Percentiles rank a stretch among this genome's conserved stretches.
Conservation (phyloP, 2,113 vertebrate genomes). For the Hydropotes inermis region DNA sequence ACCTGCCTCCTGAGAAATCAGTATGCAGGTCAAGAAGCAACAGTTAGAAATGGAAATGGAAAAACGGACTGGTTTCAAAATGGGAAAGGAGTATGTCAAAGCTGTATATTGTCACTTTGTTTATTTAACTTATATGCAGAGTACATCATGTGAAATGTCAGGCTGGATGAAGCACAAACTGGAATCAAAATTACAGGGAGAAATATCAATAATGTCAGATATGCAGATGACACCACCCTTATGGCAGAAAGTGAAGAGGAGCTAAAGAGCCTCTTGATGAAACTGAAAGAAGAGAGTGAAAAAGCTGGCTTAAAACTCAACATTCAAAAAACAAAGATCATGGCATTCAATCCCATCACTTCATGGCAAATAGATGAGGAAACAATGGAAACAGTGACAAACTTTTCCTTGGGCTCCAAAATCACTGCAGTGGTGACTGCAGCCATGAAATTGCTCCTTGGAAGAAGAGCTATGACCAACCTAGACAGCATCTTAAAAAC, state of each 20-base stretch:
- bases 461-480: not conserved
- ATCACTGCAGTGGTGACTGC: not conserved
- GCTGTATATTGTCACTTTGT: not conserved
- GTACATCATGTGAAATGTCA: not conserved
- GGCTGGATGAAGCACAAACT: not conserved
- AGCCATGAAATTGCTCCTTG: not conserved
- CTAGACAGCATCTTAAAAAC: not conserved
- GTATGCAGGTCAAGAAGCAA: not conserved
- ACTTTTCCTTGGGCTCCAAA: not conserved
- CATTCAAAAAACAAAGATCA: not conserved
- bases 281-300: not conserved
- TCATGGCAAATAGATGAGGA: not conserved
- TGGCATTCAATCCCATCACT: not conserved
- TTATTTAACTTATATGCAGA: not conserved
- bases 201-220: not conserved
- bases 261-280: not conserved
- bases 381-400: not conserved
- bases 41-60: not conserved
- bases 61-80: not conserved
- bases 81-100: not conserved
- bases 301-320: not conserved
- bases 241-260: not conserved
- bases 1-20: not conserved
- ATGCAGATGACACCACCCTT: not conserved
- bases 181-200: not conserved